Percentiles rank a stretch among this genome's conserved stretches.
These are phyloP conservation scores for Dasypolia templi DNA, from an alignment of 2,888 invertebrate species.

Conservation along the genomic window DNA sequence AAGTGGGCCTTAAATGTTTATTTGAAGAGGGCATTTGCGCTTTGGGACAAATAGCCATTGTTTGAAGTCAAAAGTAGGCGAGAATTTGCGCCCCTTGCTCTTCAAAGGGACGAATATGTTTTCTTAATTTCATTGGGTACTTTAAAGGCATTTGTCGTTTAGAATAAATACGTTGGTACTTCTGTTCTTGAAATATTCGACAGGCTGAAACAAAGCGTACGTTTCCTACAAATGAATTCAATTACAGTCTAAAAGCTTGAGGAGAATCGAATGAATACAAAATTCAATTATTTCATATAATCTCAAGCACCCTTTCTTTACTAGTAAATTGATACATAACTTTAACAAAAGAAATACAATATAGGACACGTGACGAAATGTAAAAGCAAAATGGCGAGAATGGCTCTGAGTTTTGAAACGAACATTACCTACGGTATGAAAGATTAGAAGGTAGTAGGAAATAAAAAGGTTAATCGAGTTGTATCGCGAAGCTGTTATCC, in stretches of 20 bases:
- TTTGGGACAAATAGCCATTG: slow-evolving; percentile 43
- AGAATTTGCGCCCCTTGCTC: slow-evolving; percentile 18
- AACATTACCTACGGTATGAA: slow-evolving; percentile 43
- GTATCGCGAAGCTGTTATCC: slow-evolving; percentile 46
- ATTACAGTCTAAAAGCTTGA: background rate
- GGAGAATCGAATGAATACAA: slow-evolving; percentile 12
- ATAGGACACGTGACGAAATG: slow-evolving; percentile 1
- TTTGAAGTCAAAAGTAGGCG: slow-evolving; percentile 33
- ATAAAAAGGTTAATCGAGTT: slow-evolving; percentile 58
- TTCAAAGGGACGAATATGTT: slow-evolving; percentile 31
- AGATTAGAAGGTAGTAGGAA: slow-evolving; percentile 47
- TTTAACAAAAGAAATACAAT: background rate
- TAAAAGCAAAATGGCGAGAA: slow-evolving; percentile 18
- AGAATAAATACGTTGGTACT: slow-evolving; percentile 2
- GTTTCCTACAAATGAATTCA: background rate
- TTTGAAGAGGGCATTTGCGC: slow-evolving; percentile 55
- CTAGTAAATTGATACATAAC: background rate
- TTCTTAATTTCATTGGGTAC: slow-evolving; percentile 17
- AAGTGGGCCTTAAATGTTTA: slow-evolving; percentile 68
- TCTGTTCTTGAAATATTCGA: slow-evolving; percentile 1
- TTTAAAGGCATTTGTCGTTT: slow-evolving; percentile 16
- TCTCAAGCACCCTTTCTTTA: too few relatives aligned
- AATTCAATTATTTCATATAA: background rate
- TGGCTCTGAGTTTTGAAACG: slow-evolving; percentile 29
- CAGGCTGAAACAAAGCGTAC: background rate